phyloP scores from a whole-genome alignment of 2,888 invertebrate species.

The Alsophila aescularia region DNA sequence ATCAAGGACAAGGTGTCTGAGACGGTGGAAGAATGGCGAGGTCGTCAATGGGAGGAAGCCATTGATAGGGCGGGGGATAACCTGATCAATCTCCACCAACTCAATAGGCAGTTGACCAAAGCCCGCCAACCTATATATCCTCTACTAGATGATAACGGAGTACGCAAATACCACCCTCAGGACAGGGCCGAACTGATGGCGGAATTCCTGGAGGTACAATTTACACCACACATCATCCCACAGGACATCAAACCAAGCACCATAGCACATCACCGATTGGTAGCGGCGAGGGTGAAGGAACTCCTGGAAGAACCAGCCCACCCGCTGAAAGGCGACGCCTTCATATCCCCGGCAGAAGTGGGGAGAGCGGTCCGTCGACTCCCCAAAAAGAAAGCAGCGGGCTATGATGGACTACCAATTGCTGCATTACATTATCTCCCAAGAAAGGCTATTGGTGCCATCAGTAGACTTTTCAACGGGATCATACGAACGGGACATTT shows the following conservation, averaged over 20 bases:
- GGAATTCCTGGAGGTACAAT: not conserved
- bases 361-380: not conserved
- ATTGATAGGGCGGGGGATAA: not conserved
- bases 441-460: too few species aligned
- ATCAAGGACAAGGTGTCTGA: not conserved
- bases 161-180: not conserved
- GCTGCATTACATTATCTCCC: too few species aligned
- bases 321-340: not conserved
- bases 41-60: not conserved
- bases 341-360: not conserved
- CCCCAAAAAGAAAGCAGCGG: not conserved
- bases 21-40: not conserved
- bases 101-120: too few species aligned
- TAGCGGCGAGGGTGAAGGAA: not conserved
- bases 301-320: not conserved
- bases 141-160: not conserved
- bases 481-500: not conserved
- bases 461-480: not conserved
- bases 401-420: not conserved
- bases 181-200: not conserved
- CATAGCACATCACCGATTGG: not conserved
- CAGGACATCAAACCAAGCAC: not conserved
- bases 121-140: not conserved
- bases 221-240: not conserved
- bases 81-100: too few species aligned